Conservation (phyloP, 2,888 invertebrate genomes). For the Megalurothrips usitatus region DNA sequence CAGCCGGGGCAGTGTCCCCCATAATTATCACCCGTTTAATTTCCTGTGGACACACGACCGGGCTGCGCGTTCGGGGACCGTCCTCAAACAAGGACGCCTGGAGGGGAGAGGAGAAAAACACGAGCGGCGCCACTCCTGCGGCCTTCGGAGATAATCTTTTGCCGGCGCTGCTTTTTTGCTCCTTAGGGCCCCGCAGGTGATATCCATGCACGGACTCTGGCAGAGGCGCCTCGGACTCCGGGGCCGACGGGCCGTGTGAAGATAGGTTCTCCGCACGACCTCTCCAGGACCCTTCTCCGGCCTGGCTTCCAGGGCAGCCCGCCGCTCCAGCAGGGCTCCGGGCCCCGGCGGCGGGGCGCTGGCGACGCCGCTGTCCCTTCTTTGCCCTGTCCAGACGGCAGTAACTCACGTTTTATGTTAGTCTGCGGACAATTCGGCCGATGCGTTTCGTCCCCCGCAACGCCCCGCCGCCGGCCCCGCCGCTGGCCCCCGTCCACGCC, state of each 20-base stretch:
- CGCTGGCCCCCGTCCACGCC: neutral
- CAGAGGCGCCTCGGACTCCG: too few species aligned
- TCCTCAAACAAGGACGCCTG: neutral
- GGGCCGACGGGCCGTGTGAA: too few species aligned
- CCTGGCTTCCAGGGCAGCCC: neutral
- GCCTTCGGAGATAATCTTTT: neutral
- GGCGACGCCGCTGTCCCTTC: neutral
- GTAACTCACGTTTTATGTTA: slow-evolving; percentile 25
- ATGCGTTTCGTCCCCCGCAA: neutral
- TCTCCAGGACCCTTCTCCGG: neutral
- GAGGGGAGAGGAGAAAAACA: neutral
- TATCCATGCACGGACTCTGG: too few species aligned
- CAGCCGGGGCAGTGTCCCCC: neutral
- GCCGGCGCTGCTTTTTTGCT: too few species aligned
- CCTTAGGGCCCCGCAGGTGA: too few species aligned
- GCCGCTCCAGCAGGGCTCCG: too few species aligned
- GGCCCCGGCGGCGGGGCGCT: neutral
- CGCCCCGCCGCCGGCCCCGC: neutral
- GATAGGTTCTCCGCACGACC: neutral
- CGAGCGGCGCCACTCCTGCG: neutral
- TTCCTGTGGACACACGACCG: slow-evolving; percentile 18
- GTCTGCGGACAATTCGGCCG: slow-evolving; percentile 23
- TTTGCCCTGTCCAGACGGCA: slow-evolving; percentile 13
- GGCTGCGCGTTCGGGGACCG: neutral
- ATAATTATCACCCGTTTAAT: slow-evolving; percentile 25